A percentile compares a stretch with the other conserved stretches of the same genome.
Conservation (phyloP, 2,797 vertebrate genomes). For the Halcyon smyrnensis region DNA sequence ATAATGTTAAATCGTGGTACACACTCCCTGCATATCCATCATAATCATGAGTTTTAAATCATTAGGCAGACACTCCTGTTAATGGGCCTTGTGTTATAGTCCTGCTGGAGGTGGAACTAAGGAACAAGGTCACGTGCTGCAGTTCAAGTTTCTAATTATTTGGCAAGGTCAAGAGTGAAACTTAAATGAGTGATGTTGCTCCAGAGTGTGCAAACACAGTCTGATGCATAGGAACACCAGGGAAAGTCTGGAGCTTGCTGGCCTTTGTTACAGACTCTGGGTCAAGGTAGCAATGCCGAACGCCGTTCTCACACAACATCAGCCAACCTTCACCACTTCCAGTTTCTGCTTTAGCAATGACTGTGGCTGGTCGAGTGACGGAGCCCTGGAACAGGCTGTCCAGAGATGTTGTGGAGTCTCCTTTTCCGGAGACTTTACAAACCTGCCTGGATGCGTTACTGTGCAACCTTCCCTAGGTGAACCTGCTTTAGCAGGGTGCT, state of each 20-base stretch:
- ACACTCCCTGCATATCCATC: conserved; percentile 51
- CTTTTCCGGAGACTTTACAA: no score
- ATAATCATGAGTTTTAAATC: conserved; percentile 61
- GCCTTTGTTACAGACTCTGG: not conserved
- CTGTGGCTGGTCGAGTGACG: not conserved
- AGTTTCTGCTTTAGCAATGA: not conserved
- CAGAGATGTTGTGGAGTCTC: not conserved
- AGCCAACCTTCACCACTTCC: not conserved
- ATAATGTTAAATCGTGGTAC: conserved; percentile 48
- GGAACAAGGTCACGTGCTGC: not conserved
- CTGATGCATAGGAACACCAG: not conserved
- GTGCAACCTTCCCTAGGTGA: not conserved
- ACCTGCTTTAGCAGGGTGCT: not conserved
- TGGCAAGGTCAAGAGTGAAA: not conserved
- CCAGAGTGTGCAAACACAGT: not conserved
- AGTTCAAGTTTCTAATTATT: not conserved
- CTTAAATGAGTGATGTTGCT: not conserved
- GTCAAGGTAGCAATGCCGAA: not conserved
- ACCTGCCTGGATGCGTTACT: not conserved
- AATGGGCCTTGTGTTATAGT: not conserved
- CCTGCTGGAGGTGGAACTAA: not conserved
- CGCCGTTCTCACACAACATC: not conserved
- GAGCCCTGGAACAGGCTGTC: not conserved
- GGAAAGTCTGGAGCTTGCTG: not conserved
- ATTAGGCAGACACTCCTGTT: not conserved